phyloP scores from a whole-genome alignment of 2,888 invertebrate species.

The Oscheius sp. region DNA sequence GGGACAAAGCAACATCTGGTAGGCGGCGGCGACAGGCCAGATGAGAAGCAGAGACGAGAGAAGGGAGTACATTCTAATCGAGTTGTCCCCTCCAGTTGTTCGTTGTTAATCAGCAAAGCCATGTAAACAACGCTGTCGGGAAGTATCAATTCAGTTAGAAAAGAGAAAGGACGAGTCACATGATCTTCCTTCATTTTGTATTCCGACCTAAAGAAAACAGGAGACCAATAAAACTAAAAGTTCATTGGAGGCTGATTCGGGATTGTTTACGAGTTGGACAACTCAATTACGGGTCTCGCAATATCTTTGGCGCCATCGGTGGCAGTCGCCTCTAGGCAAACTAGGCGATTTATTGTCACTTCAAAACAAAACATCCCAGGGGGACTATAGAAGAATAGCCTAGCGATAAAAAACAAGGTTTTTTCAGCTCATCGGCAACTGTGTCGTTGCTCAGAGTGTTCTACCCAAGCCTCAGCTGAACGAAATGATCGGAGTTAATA shows the following conservation, averaged over 20 bases:
- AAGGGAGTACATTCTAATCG: constrained; percentile 1
- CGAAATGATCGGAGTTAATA: constrained; percentile 70
- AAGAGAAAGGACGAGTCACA: neutral
- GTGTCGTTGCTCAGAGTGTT: constrained; percentile 72
- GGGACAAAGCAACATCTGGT: constrained; percentile 26
- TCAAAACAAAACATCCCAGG: constrained; percentile 28
- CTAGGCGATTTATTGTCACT: constrained; percentile 17
- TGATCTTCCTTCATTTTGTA: neutral
- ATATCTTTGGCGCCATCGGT: constrained; percentile 14
- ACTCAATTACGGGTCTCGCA: too few species aligned
- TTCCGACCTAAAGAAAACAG: too few species aligned
- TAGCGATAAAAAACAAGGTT: neutral
- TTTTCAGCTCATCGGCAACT: constrained; percentile 71
- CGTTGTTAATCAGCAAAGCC: neutral
- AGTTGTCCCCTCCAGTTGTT: neutral
- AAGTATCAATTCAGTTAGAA: too few species aligned
- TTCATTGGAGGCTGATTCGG: neutral
- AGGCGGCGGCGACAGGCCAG: neutral
- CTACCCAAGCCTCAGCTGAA: constrained; percentile 67
- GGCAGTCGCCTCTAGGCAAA: constrained; percentile 6
- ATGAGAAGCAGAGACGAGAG: neutral
- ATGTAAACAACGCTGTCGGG: neutral
- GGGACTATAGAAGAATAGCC: neutral
- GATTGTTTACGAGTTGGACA: neutral
- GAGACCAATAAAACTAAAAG: too few species aligned